phyloP scores from a whole-genome alignment of 2,888 invertebrate species.

The Zeuzera pyrina region DNA sequence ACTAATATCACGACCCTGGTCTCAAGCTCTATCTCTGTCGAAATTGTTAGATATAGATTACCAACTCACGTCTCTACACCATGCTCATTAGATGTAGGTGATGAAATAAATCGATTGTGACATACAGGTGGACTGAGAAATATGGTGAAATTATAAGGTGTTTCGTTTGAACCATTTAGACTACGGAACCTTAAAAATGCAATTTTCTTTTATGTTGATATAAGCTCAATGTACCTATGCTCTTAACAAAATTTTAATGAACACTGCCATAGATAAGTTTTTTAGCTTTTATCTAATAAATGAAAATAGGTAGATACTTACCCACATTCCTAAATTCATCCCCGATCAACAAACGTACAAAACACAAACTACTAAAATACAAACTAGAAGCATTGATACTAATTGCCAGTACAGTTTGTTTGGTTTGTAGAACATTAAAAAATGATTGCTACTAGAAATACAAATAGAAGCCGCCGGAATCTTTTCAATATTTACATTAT shows the following conservation, averaged over 20 bases:
- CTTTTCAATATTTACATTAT: slow-evolving; percentile 32
- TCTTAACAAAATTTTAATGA: neutral
- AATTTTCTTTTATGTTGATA: neutral
- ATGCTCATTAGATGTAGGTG: no score
- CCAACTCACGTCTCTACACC: no score
- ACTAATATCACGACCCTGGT: no score
- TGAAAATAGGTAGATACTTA: no score
- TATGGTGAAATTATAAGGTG: neutral
- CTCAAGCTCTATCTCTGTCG: no score
- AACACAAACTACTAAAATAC: neutral
- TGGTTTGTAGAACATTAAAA: slow-evolving; percentile 10
- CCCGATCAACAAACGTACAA: no score
- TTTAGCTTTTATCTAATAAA: no score
- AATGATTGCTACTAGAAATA: slow-evolving; percentile 15
- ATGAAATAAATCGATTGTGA: no score
- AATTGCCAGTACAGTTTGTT: slow-evolving; percentile 4
- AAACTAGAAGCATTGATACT: neutral
- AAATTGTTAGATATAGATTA: no score
- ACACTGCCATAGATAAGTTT: no score
- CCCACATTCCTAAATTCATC: no score
- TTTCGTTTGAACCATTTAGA: neutral
- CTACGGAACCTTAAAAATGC: neutral
- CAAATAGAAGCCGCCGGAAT: slow-evolving; percentile 28
- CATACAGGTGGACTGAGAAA: no score
- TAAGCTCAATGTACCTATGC: neutral